Base-by-base conservation (phyloP, 1,140 invertebrate genomes). In the Tachypleus tridentatus region DNA sequence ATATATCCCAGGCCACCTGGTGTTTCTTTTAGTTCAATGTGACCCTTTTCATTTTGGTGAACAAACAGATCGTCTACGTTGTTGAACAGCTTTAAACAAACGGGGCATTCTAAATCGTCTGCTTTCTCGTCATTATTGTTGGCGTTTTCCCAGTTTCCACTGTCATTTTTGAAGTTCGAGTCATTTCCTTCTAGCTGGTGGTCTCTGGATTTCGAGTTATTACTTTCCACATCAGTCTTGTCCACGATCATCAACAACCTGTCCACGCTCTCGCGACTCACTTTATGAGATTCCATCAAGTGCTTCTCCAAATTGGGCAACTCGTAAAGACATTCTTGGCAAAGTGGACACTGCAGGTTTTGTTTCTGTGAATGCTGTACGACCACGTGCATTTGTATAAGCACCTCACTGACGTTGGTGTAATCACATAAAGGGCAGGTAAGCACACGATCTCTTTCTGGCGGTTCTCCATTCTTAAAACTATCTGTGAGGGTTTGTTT, bases 211-310 rank as follows among this genome's bases (percentile, higher is more conserved):
- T 29, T 29, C 29, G 29, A 1, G 29, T 2, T 29, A 29, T 29
- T 2, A 29, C 29, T 29, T 29, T 29, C 29, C 29, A 29, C 29
- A 29, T 29, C 29, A 29, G 29, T 29, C 52, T 68, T 87, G 74
- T 96, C 91, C 11, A 97, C 93, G 51, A 97, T 82, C 70, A 91
- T 80, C 62, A 97, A 77, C 6, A 98, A 80, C 67, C 92, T 81
- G 72, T 94, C 88, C 11, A 97, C 80, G 11, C 93, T 93, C 77
- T 97, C 94, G 59, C 70, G 68, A 73, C 91, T 95, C 1, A 97
- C 93, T 67, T 89, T 93, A 77, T 98, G 94, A 57, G 94, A 87
- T 76, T 88, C 86, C 84, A 92, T 91, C 49, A 97, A 87, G 77
- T 98, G 94, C 60, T 84, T 81, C 77, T 97, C 92, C 0, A 98